Evolutionary conservation across 1,140 invertebrate species (phyloP).

Genomic region (Physella acuta): DNA sequence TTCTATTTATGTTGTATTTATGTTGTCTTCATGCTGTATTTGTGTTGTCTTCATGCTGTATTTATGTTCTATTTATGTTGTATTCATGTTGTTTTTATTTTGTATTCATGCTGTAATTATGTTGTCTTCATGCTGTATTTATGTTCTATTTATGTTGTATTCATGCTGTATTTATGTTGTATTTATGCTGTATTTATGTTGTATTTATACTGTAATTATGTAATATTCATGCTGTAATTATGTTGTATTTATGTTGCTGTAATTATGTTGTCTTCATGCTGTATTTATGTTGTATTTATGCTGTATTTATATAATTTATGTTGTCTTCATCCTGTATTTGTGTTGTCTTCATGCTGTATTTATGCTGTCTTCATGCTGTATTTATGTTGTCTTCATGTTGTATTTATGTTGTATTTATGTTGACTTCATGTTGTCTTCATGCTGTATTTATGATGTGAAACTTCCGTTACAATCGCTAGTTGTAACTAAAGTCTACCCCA

Average conservation of each 20-base stretch:
- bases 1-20: not conserved
- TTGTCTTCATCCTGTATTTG: not conserved
- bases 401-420: no score
- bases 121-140: conserved; percentile 1
- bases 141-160: no score
- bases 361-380: not conserved
- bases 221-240: not conserved
- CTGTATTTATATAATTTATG: not conserved
- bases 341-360: not conserved
- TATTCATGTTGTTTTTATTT: not conserved
- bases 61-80: not conserved
- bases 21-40: not conserved
- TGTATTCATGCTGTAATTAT: not conserved
- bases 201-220: not conserved
- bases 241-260: not conserved
- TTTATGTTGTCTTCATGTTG: no score
- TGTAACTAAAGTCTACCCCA: no score
- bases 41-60: not conserved
- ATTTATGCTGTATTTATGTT: not conserved
- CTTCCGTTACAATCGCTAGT: no score
- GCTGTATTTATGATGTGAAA: no score
- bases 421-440: no score
- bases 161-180: no score
- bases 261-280: not conserved
- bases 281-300: not conserved